Evolutionary conservation across 2,113 vertebrate species (phyloP).

Genomic region (Bombycilla garrulus): DNA sequence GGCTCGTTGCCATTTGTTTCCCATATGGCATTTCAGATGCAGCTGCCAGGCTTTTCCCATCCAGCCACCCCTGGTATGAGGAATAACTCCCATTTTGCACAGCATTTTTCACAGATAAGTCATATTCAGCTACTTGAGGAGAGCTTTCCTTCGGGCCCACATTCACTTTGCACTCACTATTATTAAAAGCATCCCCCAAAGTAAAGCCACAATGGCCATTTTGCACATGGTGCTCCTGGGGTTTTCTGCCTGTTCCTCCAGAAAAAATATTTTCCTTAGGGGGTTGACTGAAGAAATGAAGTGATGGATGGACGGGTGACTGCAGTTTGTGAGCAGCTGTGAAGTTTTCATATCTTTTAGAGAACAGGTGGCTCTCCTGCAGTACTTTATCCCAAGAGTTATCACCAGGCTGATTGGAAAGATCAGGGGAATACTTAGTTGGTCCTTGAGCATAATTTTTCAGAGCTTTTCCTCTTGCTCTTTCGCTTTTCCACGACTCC

Average conservation of each 20-base stretch:
- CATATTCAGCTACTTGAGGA: not conserved
- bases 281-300: conserved; percentile 36
- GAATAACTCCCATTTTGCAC: not conserved
- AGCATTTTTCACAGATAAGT: not conserved
- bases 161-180: not conserved
- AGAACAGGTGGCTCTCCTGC: conserved; percentile 33
- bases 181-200: not conserved
- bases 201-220: not conserved
- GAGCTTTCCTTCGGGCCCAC: not conserved
- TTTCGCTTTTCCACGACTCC: conserved; percentile 20
- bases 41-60: not conserved
- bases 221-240: not conserved
- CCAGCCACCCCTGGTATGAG: conserved; percentile 7
- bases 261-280: conserved; percentile 21
- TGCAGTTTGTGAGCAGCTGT: not conserved
- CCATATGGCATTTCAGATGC: not conserved
- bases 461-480: not conserved
- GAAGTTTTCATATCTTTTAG: conserved; percentile 41
- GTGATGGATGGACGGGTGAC: not conserved
- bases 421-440: not conserved
- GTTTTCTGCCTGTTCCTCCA: not conserved
- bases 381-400: conserved; percentile 17
- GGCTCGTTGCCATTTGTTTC: not conserved
- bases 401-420: not conserved
- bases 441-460: not conserved